Conservation (phyloP, 2,888 invertebrate species). For the Agrenia bidenticulata region DNA sequence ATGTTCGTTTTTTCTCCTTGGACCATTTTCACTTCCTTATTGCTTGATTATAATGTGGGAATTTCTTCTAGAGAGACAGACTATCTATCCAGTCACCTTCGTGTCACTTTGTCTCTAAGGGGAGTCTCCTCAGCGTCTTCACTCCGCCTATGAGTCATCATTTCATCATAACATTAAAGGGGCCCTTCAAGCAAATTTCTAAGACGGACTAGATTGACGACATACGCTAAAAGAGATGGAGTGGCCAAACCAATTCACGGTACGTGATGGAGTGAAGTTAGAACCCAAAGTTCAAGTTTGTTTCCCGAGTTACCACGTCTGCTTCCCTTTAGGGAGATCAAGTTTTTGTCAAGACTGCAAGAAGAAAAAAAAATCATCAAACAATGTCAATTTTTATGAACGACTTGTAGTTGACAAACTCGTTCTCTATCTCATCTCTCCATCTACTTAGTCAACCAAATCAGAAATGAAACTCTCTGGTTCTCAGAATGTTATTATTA, state of each 20-base stretch:
- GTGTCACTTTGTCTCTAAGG: background rate
- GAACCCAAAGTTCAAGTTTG: conserved; percentile 77
- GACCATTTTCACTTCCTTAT: background rate
- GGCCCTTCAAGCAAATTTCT: no score
- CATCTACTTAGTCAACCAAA: no score
- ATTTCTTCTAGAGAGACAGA: background rate
- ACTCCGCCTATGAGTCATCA: no score
- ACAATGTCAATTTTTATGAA: background rate
- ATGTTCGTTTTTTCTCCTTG: conserved; percentile 12
- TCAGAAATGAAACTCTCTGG: background rate
- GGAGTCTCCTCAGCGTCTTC: no score
- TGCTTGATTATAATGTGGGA: background rate
- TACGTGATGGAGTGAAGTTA: conserved; percentile 81
- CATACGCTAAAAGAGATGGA: no score
- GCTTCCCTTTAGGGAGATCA: conserved; percentile 78
- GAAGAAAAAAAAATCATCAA: conserved; percentile 23
- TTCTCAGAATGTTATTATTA: background rate
- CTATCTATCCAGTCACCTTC: background rate
- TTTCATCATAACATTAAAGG: no score
- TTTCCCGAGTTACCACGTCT: conserved; percentile 82
- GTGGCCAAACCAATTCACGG: conserved; percentile 60
- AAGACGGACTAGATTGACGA: no score
- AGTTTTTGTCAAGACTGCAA: conserved; percentile 77
- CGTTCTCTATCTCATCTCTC: background rate
- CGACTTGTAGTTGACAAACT: conserved; percentile 1